Percentiles rank a stretch among this genome's conserved stretches.
These are phyloP conservation scores for Nesogale talazaci DNA, from an alignment of 2,113 vertebrate genomes.

Conservation along the genomic window DNA sequence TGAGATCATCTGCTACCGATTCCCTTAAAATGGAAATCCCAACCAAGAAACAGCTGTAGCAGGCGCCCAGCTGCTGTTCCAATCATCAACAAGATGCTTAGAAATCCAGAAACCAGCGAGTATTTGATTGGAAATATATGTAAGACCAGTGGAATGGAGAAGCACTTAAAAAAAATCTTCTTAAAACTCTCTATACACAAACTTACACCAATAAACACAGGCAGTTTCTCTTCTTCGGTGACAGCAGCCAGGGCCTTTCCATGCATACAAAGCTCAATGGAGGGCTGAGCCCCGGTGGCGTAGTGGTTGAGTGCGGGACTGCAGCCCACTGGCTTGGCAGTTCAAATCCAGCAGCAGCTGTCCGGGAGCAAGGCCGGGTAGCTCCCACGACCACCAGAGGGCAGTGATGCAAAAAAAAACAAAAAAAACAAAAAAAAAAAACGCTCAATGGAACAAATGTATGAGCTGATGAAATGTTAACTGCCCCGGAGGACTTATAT, in stretches of 20 bases:
- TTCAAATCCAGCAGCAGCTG: too few species aligned
- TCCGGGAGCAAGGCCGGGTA: too few species aligned
- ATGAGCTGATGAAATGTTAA: background rate
- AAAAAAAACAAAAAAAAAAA: too few species aligned
- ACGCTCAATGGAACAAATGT: background rate
- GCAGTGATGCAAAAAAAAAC: too few species aligned
- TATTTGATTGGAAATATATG: background rate
- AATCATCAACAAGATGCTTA: background rate
- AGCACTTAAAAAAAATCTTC: background rate
- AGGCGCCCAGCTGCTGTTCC: background rate
- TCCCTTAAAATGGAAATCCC: slow-evolving; percentile 2
- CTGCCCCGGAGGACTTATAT: background rate
- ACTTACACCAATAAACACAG: background rate
- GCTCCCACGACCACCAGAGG: too few species aligned
- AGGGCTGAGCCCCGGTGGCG: too few species aligned
- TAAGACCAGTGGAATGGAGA: slow-evolving; percentile 8
- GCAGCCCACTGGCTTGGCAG: too few species aligned
- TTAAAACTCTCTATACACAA: background rate
- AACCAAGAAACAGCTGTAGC: slow-evolving; percentile 3
- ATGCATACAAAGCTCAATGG: too few species aligned
- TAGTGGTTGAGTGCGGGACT: too few species aligned
- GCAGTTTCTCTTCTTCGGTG: background rate
- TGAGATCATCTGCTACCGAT: background rate
- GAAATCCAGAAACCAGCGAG: slow-evolving; percentile 8
- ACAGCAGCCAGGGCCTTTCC: background rate